Evolutionary conservation across 1,140 invertebrate species (phyloP).

Genomic region (Stegodyphus dumicola): DNA sequence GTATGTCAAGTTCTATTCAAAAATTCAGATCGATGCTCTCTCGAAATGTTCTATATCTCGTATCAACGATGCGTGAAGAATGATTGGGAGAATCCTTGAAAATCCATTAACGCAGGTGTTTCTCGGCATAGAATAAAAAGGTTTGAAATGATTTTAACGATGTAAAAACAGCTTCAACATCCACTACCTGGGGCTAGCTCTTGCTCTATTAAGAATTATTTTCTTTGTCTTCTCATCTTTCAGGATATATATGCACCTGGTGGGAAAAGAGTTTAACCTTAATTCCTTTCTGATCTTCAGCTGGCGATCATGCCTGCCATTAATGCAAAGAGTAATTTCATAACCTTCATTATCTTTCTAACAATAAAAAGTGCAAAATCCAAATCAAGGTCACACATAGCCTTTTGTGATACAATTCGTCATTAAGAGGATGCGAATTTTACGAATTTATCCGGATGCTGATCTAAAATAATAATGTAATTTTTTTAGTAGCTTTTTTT

Average conservation of each 20-base stretch:
- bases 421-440: too few relatives aligned
- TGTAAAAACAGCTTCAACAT: background rate
- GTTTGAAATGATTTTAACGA: conserved; percentile 18
- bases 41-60: background rate
- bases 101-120: conserved; percentile 4
- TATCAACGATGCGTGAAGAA: conserved; percentile 20
- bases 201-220: conserved; percentile 31
- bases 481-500: too few relatives aligned
- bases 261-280: conserved; percentile 33
- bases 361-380: background rate
- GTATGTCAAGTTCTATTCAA: conserved; percentile 15
- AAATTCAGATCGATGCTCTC: background rate
- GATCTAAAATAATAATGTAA: too few relatives aligned
- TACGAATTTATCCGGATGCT: too few relatives aligned
- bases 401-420: too few relatives aligned
- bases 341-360: background rate
- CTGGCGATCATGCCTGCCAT: background rate
- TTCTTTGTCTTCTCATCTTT: background rate
- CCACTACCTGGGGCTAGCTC: conserved; percentile 2
- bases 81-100: conserved; percentile 1
- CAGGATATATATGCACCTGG: background rate
- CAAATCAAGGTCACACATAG: conserved; percentile 12
- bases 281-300: conserved; percentile 2
- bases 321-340: background rate
- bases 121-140: conserved; percentile 5